phyloP scores from a whole-genome alignment of 2,113 vertebrate genomes.

The Corythaeola cristata region DNA sequence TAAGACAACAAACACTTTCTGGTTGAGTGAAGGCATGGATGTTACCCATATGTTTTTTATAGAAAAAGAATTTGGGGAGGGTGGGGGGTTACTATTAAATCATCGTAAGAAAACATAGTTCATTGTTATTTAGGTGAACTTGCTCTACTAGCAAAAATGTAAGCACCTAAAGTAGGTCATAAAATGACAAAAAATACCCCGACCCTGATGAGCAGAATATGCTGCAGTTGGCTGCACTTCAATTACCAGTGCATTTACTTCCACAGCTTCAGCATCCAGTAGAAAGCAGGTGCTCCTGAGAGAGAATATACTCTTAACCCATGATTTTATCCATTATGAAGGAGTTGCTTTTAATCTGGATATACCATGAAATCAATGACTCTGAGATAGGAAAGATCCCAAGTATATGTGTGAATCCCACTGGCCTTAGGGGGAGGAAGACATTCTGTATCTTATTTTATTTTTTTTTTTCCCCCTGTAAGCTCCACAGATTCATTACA shows the following conservation, averaged over 20 bases:
- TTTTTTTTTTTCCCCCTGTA: not conserved
- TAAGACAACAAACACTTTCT: not conserved
- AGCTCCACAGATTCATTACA: not conserved
- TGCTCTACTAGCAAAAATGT: not conserved
- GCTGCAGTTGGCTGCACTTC: not conserved
- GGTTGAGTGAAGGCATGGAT: not conserved
- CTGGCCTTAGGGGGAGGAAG: not conserved
- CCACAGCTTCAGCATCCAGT: not conserved
- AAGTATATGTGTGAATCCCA: not conserved
- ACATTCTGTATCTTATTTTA: not conserved
- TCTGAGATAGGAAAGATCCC: not conserved
- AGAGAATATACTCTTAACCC: not conserved
- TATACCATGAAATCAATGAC: not conserved
- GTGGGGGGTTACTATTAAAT: not conserved
- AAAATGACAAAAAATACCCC: not conserved
- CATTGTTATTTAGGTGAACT: not conserved
- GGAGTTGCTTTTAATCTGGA: not conserved
- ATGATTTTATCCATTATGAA: not conserved
- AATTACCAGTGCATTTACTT: not conserved
- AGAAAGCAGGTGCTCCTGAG: not conserved
- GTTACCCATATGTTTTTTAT: slow-evolving; percentile 7
- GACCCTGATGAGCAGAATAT: not conserved
- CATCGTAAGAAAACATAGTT: not conserved
- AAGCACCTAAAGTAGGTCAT: not conserved
- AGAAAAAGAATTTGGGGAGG: not conserved